Evolutionary conservation across 1,140 invertebrate genomes (phyloP).

Genomic region (Leptinotarsa undecemlineata): DNA sequence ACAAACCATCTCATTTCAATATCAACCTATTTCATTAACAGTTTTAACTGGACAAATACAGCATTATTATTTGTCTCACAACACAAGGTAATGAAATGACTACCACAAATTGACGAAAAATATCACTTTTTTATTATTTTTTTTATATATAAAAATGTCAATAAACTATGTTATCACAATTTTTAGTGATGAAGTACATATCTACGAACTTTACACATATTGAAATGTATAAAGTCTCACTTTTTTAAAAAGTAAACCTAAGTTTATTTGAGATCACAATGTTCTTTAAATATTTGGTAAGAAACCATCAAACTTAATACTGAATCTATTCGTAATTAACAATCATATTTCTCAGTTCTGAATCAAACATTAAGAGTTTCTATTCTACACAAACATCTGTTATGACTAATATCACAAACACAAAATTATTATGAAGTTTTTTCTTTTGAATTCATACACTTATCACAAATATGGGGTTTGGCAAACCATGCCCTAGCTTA

Average conservation of each 20-base stretch:
- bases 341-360: constrained; percentile 11
- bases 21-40: too few species aligned
- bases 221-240: constrained; percentile 8
- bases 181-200: constrained; percentile 1
- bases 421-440: constrained; percentile 11
- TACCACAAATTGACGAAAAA: constrained; percentile 1
- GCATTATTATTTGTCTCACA: too few species aligned
- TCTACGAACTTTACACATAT: background rate
- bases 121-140: background rate
- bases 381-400: constrained; percentile 1
- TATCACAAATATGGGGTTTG: constrained; percentile 15
- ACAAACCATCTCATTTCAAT: too few species aligned
- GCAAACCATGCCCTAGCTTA: background rate
- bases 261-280: background rate
- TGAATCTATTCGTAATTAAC: constrained; percentile 1
- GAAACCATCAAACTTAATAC: constrained; percentile 8
- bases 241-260: background rate
- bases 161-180: constrained; percentile 6
- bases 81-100: too few species aligned
- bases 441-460: constrained; percentile 10
- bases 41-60: too few species aligned
- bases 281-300: background rate
- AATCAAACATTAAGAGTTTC: constrained; percentile 9
- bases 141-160: constrained; percentile 4
- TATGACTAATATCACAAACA: constrained; percentile 18